A percentile compares a stretch with the other conserved stretches of the same genome.
phyloP scores from a whole-genome alignment of 2,113 vertebrate species.

The Oxyruncus cristatus region DNA sequence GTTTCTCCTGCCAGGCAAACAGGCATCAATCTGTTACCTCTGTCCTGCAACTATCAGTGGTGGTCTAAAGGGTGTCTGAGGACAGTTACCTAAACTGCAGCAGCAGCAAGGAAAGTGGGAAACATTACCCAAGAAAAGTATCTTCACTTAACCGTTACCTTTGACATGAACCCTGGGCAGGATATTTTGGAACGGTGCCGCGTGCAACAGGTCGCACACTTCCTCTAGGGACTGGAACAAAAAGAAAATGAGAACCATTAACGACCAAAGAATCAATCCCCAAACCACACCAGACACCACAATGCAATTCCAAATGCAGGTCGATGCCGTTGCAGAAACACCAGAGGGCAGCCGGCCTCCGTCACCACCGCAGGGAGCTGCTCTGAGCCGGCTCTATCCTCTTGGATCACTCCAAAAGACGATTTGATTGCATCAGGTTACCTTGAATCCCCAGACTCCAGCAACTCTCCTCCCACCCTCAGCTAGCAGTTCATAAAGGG shows the following conservation, averaged over 20 bases:
- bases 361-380: accelerated
- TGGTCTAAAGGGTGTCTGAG: not conserved
- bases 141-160: conserved; percentile 66
- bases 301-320: accelerated
- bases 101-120: not conserved
- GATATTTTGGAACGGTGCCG: conserved; percentile 89
- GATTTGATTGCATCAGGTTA: not conserved
- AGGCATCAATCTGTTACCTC: not conserved
- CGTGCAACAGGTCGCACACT: conserved; percentile 87
- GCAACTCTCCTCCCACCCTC: not conserved
- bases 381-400: not conserved
- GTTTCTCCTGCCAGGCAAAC: not conserved
- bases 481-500: not conserved
- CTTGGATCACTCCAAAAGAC: accelerated
- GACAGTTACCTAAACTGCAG: accelerated
- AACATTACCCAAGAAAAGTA: not conserved
- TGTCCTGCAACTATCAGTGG: not conserved
- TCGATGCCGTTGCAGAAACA: not conserved
- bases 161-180: conserved; percentile 87
- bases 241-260: not conserved
- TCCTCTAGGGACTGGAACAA: conserved; percentile 83
- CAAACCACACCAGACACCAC: not conserved
- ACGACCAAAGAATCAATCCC: not conserved
- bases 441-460: not conserved
- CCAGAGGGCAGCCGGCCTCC: not conserved